Evolutionary conservation across 2,797 vertebrate species (phyloP), one percentile per base, ranked within the genome.

Genomic region (Mionectes olivaceus): DNA sequence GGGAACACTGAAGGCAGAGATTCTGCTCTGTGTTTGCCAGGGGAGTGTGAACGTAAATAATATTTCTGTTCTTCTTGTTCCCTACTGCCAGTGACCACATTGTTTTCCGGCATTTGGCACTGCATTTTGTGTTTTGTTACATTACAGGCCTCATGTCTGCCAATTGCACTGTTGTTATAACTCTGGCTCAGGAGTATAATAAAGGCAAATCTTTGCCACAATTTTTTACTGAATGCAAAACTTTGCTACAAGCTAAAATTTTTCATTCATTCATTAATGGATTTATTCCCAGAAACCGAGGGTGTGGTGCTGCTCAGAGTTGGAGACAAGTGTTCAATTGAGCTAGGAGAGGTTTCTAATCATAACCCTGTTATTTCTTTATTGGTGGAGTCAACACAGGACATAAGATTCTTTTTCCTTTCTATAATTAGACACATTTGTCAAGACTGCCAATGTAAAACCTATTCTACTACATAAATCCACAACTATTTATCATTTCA

Each of bases 201-300:
- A 63, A 85, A 83, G 71, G 14, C 19, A 39, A 57, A 68, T 10
- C 13, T 83, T 53, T 71, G 82, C 32, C 46, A 52, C 0, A 0
- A 1, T 67, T 91, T 89, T 78, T 76, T 52, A 75, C 23, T 61
- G 47, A 90, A 53, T 74, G 22, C 44, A 74, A 82, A 89, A 60
- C 57, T 85, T 90, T 37, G 43, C 68, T 85, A 32, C 44, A 53
- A 59, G 41, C 27, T 67, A 63, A 87, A 73, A 35, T 23, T 77
- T 82, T 85, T 92, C 81, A 77, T 75, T 89, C 64, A 71, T 90
- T 94, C 64, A 57, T 94, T 78, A 76, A 93, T 93, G 94, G 92
- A 90, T 87, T 95, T 92, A 60, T 96, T 95, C 92, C 94, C 92
- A 92, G 94, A 96, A 94, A 95, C 86, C 23, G 50, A 95, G 95